Percentiles rank a stretch among this genome's conserved stretches.
phyloP scores from a whole-genome alignment of 2,797 vertebrate species.

The Bradypodion pumilum region DNA sequence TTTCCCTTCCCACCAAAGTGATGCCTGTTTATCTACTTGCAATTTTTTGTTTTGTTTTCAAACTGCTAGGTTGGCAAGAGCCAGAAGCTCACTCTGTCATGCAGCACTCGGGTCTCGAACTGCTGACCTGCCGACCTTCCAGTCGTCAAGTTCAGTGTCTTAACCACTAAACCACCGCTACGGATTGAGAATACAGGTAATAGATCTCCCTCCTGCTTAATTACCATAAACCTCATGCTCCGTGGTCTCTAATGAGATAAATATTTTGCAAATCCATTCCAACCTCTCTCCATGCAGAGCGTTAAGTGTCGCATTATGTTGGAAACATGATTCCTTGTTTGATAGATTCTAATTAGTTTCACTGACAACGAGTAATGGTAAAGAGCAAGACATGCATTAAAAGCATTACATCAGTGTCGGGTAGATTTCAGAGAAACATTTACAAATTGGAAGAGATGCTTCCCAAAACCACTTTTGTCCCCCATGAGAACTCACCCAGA shows the following conservation, averaged over 20 bases:
- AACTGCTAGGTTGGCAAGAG: too few relatives aligned
- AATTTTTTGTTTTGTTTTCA: too few relatives aligned
- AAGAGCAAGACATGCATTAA: not conserved
- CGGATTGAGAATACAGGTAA: not conserved
- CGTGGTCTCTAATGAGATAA: not conserved
- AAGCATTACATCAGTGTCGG: not conserved
- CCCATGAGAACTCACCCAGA: too few relatives aligned
- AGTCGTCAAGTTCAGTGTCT: too few relatives aligned
- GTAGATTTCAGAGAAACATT: not conserved
- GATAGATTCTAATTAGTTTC: too few relatives aligned
- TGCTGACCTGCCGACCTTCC: too few relatives aligned
- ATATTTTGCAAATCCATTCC: not conserved
- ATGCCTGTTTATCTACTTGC: too few relatives aligned
- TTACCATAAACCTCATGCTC: not conserved
- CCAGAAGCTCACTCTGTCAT: too few relatives aligned
- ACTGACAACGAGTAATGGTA: not conserved
- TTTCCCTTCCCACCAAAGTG: too few relatives aligned
- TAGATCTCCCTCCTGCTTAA: not conserved
- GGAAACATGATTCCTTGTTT: not conserved
- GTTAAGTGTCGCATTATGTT: not conserved
- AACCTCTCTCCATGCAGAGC: not conserved
- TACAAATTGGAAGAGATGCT: not conserved
- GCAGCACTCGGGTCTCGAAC: too few relatives aligned
- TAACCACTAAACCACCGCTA: too few relatives aligned
- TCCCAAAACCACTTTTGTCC: not conserved